These are phyloP conservation scores for Lacanobia oleracea DNA, from an alignment of 2,888 invertebrate species.

Conservation along the genomic window DNA sequence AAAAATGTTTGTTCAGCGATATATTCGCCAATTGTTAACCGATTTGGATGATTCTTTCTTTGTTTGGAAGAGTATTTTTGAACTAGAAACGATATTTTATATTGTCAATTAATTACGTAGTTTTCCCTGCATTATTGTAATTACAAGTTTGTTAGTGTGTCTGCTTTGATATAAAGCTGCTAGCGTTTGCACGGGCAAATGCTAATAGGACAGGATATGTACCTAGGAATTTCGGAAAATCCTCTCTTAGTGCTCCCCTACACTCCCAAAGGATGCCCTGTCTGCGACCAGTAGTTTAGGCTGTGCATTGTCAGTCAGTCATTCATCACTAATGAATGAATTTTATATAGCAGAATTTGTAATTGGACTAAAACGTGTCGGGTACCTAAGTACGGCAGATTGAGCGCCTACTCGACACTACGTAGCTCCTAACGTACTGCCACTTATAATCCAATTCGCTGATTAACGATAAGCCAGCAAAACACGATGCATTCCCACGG, in stretches of 20 bases:
- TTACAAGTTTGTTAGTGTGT: not conserved
- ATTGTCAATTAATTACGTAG: constrained; percentile 18
- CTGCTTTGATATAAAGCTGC: not conserved
- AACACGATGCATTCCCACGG: constrained; percentile 19
- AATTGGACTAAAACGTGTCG: constrained; percentile 1
- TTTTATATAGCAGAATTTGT: not conserved
- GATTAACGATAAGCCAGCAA: constrained; percentile 16
- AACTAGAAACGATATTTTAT: constrained; percentile 16
- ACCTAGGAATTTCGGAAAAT: too few relatives aligned
- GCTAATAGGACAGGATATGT: too few relatives aligned
- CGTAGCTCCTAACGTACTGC: not conserved
- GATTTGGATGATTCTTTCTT: too few relatives aligned
- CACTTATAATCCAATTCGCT: constrained; percentile 13
- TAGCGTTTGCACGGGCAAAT: too few relatives aligned
- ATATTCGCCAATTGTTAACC: too few relatives aligned
- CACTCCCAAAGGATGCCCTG: too few relatives aligned
- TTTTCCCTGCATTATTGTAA: constrained; percentile 4
- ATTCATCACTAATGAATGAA: too few relatives aligned
- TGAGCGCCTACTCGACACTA: constrained; percentile 10
- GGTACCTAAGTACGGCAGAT: not conserved
- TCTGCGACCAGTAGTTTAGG: too few relatives aligned
- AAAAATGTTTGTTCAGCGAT: too few relatives aligned
- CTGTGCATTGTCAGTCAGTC: too few relatives aligned
- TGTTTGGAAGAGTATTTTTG: too few relatives aligned
- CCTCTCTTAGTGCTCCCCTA: too few relatives aligned